These are phyloP conservation scores for Orthonyx spaldingii DNA, from an alignment of 2,113 vertebrate genomes.

Conservation along the genomic window DNA sequence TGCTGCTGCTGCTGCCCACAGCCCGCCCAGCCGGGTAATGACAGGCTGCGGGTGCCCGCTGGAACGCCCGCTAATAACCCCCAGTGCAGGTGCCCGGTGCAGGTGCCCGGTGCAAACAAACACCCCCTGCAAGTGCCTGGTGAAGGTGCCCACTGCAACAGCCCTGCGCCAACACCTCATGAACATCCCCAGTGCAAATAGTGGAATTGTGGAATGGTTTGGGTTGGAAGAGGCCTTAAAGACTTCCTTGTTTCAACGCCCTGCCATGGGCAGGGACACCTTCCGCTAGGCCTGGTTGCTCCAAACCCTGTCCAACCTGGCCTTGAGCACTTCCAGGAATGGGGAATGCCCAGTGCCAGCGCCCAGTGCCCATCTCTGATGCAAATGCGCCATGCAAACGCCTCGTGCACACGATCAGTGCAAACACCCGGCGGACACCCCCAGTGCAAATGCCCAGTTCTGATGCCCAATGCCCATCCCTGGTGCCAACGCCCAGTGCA, in stretches of 20 bases:
- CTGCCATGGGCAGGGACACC: too few species aligned
- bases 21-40: not conserved
- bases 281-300: not conserved
- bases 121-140: not conserved
- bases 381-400: not conserved
- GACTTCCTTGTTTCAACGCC: fast-evolving
- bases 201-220: not conserved
- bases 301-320: not conserved
- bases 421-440: fast-evolving
- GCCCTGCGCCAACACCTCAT: fast-evolving
- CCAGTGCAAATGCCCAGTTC: fast-evolving
- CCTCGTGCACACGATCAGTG: not conserved
- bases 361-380: not conserved
- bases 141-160: fast-evolving
- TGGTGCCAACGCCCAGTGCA: not conserved
- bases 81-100: not conserved
- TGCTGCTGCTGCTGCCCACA: not conserved
- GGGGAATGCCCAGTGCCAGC: not conserved
- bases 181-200: not conserved
- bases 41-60: not conserved
- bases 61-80: not conserved
- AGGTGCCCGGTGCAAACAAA: not conserved
- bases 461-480: fast-evolving
- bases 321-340: not conserved
- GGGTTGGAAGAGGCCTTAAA: not conserved